Evolutionary conservation across 1,140 invertebrate species (phyloP).

Genomic region (Cherax quadricarinatus): DNA sequence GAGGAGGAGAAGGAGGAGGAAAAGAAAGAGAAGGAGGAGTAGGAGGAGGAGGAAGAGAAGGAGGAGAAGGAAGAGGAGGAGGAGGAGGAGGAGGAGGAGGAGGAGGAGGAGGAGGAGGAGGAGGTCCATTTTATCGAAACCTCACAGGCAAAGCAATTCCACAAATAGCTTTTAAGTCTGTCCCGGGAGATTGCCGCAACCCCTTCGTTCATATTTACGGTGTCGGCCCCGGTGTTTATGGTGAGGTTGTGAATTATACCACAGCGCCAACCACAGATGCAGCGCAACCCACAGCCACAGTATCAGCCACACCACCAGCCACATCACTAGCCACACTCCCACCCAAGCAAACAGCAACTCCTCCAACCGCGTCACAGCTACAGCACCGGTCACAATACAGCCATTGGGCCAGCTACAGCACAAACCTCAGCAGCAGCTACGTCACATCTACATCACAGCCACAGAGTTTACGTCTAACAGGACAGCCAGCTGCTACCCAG

Average conservation of each 20-base stretch:
- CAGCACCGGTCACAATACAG: no score
- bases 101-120: constrained; percentile 1
- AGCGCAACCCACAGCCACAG: background rate
- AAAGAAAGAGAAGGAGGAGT: no score
- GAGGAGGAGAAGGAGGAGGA: background rate
- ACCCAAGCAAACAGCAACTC: no score
- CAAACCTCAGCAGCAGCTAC: background rate
- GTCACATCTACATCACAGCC: background rate
- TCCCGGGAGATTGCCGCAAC: constrained; percentile 61
- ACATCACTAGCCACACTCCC: no score
- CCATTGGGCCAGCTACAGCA: background rate
- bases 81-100: background rate
- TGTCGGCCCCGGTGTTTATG: constrained; percentile 55
- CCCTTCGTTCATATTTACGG: constrained; percentile 65
- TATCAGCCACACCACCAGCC: no score
- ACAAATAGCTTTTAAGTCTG: constrained; percentile 70
- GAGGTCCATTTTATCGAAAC: constrained; percentile 62
- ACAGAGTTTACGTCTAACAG: background rate
- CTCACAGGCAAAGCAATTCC: constrained; percentile 69
- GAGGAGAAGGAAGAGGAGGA: background rate
- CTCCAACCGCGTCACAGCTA: no score
- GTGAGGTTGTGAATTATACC: constrained; percentile 47
- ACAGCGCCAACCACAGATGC: background rate
- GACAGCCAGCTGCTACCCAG: background rate
- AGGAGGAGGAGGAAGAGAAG: background rate